Base-by-base conservation (phyloP, 2,113 vertebrate genomes). In the Tautogolabrus adspersus region DNA sequence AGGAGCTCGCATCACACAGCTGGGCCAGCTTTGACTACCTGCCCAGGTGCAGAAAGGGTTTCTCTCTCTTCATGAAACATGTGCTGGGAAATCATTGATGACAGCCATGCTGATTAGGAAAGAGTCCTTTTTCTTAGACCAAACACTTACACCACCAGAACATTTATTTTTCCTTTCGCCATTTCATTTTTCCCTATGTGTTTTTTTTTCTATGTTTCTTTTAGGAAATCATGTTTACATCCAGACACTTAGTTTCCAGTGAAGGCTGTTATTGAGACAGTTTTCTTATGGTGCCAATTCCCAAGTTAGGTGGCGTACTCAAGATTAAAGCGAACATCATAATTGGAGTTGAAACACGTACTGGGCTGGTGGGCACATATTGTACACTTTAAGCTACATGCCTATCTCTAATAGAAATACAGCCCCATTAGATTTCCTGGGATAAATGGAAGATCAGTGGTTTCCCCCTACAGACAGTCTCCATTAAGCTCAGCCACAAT, bases 321-420 rank as follows among this genome's bases (percentile, higher is more conserved):
- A 64, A 55, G 56, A 72, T 74, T 80, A 54, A 73, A 52, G 47
- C 1, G 16, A 58, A 69, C 30, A 26, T 65, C 72, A 65, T 85
- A 77, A 91, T 86, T 78, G 52, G 68, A 84, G 77, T 73, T 68
- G 84, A 90, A 82, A 66, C 58, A 72, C 72, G 56, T 26, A 57
- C 62, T 49, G 66, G n/a, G 65, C 66, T 86, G 30, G 64, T 81
- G 77, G 76, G 77, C 87, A 75, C 85, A 91, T 49, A 82, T 91
- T 54, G 60, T 79, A 63, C 57, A 23, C n/a, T 81, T 76, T 85
- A 78, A 26, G 15, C 73, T 81, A 63, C 69, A 82, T 69, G 82
- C 71, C 70, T 79, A 68, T 67, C 63, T 69, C 76, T 84, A 81
- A 90, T 81, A 57, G 74, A 66, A 91, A 87, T 90, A 59, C 80